Base-by-base conservation (phyloP, 2,888 invertebrate species). In the Conchocele bisecta region DNA sequence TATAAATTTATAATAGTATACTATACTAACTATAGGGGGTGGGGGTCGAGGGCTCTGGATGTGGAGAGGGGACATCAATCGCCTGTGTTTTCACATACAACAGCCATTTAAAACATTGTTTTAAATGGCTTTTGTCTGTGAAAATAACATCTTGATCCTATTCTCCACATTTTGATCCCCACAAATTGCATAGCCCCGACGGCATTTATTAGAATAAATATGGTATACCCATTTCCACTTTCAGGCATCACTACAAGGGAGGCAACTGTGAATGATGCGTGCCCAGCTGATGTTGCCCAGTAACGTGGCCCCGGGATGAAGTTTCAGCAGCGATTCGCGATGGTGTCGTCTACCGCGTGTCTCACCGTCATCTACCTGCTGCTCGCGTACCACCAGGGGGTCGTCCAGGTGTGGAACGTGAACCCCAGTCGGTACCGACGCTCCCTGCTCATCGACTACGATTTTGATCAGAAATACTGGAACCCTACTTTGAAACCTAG, bases 321-420 rank as follows among this genome's bases (percentile, higher is more conserved):
- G 76, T 86, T 85, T 77, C 84, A 82, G 58, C 83, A 84, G 59
- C 83, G 85, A 15, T 70, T 84, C 35, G 71, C 81, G 29, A 82
- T 83, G 60, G 63, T 84, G 53, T 79, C 80, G 22, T 74, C 77
- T 33, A 68, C 69, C 41, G 72, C 75, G 24, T 63, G 79, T 42
- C 74, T 82, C 15, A 67, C 80, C 22, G 69, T 83, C 24, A 66
- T 83, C 35, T 79, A 75, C 50, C 66, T 84, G 35, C 71, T 83
- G 29, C 75, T 83, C 37, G 59, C 75, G 46, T 72, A 67, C 74
- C 73, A 65, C 42, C 77, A 74, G 29, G 74, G 74, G 3, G 66
- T 71, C 28, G 65, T 68, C 37, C 77, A 77, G 41, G 68, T 64
- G 20, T 71, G 71, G 56, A 70, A 70, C 17, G 60, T 63, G 2